Base-by-base conservation (phyloP, 2,113 vertebrate genomes). In the Mastomys coucha region DNA sequence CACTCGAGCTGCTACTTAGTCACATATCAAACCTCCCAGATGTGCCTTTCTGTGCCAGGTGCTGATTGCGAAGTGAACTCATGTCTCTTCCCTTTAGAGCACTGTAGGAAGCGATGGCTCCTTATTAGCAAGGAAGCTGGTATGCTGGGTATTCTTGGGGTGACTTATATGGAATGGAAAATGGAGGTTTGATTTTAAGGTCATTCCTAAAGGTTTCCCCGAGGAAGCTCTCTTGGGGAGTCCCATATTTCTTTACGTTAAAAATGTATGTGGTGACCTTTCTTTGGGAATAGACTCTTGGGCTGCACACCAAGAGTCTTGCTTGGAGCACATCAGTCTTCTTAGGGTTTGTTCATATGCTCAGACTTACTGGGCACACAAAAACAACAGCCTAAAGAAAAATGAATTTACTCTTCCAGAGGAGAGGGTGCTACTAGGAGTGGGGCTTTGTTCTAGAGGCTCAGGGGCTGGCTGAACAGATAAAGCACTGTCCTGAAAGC, bases 41-140 rank as follows among this genome's bases (percentile, higher is more conserved):
- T 97, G 97, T 70, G n/a, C n/a, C 86, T 87, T 97, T 72, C 97
- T 94, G 94, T 97, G 93, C 96, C 16, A 97, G 94, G 93, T 97
- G 86, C 86, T 98, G 96, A 96, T 98, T 97, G 93, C 94, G 6
- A 75, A 76, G 73, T 39, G 58, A 97, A 86, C 91, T 33, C 91
- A 33, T 13, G 92, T 97, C 96, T 92, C 84, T 92, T 33, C 92
- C 93, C 93, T 93, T 28, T 20, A 85, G 97, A 93, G 91, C 97
- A 75, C 84, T 75, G 88, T 89, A 96, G 91, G 96, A 96, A 96
- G 94, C 95, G 91, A 90, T 95, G 96, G 77, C 81, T 97, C 95
- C 91, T 89, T 56, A 91, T 96, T 95, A 94, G 81, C 96, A 97
- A 97, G 96, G 95, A 96, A 97, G 98, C 91, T 89, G 95, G 87